Percentiles rank a stretch among this genome's conserved stretches.
Conservation (phyloP, 2,888 invertebrate genomes). For the Drosophila lutescens region DNA sequence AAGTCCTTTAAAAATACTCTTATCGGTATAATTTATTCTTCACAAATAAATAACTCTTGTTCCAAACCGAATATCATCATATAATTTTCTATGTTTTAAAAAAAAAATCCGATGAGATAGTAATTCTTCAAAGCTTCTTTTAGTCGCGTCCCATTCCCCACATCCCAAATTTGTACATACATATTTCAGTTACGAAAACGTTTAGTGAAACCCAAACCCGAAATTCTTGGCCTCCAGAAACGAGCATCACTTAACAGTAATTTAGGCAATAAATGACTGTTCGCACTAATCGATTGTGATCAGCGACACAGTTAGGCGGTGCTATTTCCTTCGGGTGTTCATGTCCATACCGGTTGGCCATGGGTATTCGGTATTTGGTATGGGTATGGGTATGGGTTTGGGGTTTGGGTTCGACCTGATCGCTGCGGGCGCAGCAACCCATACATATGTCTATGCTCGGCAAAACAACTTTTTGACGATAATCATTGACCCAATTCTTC, state of each 20-base stretch:
- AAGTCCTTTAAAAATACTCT: too few species aligned
- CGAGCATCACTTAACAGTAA: conserved; percentile 35
- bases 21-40: too few species aligned
- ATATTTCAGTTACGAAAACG: conserved; percentile 2
- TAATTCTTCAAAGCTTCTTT: background rate
- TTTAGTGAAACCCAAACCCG: background rate
- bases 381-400: conserved; percentile 7
- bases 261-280: conserved; percentile 30
- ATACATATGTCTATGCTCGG: conserved; percentile 38
- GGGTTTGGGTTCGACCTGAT: conserved; percentile 31
- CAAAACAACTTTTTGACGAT: conserved; percentile 43
- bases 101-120: too few species aligned
- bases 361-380: conserved; percentile 4
- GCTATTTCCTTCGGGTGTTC: conserved; percentile 33
- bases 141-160: background rate
- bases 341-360: conserved; percentile 29
- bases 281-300: conserved; percentile 43
- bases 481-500: conserved; percentile 68
- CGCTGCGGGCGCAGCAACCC: conserved; percentile 39
- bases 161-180: background rate
- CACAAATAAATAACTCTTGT: too few species aligned
- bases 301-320: conserved; percentile 37
- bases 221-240: conserved; percentile 33
- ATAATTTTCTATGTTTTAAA: too few species aligned
- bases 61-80: too few species aligned